Conservation (phyloP, 1,140 invertebrate species). For the Tribolium madens region DNA sequence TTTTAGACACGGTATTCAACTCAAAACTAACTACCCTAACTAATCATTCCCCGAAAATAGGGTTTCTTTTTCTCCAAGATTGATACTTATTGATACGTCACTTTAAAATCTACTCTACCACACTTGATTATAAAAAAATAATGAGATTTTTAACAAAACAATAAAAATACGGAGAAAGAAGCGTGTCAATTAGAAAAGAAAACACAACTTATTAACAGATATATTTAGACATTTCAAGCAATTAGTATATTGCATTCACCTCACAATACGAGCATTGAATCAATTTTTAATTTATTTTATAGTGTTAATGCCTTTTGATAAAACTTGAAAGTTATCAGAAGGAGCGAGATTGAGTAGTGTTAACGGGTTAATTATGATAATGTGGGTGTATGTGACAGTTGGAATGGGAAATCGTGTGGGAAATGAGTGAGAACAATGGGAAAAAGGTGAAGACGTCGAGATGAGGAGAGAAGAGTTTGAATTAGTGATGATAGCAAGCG, state of each 20-base stretch:
- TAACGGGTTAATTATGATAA: neutral
- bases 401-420: slow-evolving; percentile 17
- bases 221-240: neutral
- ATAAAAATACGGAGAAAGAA: slow-evolving; percentile 20
- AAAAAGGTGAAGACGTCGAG: slow-evolving; percentile 40
- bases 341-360: neutral
- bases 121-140: slow-evolving; percentile 11
- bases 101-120: slow-evolving; percentile 17
- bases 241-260: neutral
- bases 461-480: slow-evolving; percentile 38
- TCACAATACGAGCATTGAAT: too few relatives aligned
- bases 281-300: neutral
- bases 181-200: slow-evolving; percentile 4
- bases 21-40: slow-evolving; percentile 42
- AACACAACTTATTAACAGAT: neutral
- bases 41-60: slow-evolving; percentile 41
- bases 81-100: slow-evolving; percentile 43
- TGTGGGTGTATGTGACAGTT: slow-evolving; percentile 2
- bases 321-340: neutral
- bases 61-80: slow-evolving; percentile 27
- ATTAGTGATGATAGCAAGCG: slow-evolving; percentile 39
- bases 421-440: slow-evolving; percentile 30
- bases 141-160: slow-evolving; percentile 14
- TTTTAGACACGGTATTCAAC: slow-evolving; percentile 46
- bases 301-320: neutral